These are phyloP conservation scores for Oryzias celebensis DNA, from an alignment of 2,113 vertebrate genomes.

Conservation along the genomic window DNA sequence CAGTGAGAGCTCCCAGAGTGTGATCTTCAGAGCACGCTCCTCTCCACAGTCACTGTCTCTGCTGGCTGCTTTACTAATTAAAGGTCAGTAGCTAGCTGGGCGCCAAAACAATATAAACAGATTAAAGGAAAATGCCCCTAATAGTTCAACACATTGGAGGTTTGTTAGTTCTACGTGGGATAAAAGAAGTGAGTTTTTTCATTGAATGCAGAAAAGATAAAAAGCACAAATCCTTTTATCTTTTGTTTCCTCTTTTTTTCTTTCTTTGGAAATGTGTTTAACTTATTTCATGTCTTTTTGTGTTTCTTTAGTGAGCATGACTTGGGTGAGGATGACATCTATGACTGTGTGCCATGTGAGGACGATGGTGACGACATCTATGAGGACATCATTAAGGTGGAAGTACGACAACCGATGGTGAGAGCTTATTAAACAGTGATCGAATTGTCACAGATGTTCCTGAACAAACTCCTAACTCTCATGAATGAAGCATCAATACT, in stretches of 20 bases:
- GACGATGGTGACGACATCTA: slow-evolving; percentile 97
- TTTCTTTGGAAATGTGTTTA: background rate
- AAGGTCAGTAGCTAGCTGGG: slow-evolving; percentile 61
- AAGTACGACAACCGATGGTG: slow-evolving; percentile 97
- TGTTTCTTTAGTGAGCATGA: slow-evolving; percentile 86
- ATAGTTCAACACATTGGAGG: slow-evolving; percentile 4
- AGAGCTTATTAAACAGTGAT: slow-evolving; percentile 42
- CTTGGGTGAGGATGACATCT: slow-evolving; percentile 94
- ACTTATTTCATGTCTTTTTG: slow-evolving; percentile 3
- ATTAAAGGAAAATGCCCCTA: slow-evolving; percentile 50
- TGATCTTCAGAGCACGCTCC: slow-evolving; percentile 17
- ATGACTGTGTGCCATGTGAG: slow-evolving; percentile 96
- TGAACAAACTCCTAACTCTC: background rate
- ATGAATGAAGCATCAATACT: background rate
- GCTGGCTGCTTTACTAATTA: slow-evolving; percentile 62
- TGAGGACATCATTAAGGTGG: slow-evolving; percentile 99
- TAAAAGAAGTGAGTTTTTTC: background rate
- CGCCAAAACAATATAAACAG: slow-evolving; percentile 49
- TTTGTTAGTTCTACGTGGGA: slow-evolving; percentile 10
- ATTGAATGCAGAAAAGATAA: background rate
- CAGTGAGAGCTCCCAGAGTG: slow-evolving; percentile 21
- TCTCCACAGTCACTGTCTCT: slow-evolving; percentile 49
- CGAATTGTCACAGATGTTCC: background rate
- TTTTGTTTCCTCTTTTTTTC: slow-evolving; percentile 7
- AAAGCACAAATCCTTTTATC: background rate